Evolutionary conservation across 2,888 invertebrate species (phyloP).

Genomic region (Empis livida): DNA sequence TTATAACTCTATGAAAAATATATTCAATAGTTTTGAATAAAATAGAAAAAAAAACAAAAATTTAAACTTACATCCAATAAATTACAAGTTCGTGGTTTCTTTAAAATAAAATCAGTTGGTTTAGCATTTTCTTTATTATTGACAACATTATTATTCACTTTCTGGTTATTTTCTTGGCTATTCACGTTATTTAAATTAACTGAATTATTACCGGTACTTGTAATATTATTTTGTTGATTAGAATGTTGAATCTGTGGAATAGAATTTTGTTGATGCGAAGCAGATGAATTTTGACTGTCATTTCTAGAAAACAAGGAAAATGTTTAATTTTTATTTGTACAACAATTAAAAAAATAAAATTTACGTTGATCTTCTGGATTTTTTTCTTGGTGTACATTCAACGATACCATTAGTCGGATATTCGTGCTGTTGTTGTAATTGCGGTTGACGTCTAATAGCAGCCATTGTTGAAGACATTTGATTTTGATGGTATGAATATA

Average conservation of each 20-base stretch:
- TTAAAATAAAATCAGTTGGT: conserved; percentile 30
- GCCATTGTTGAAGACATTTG: not conserved
- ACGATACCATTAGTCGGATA: conserved; percentile 31
- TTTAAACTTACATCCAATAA: conserved; percentile 26
- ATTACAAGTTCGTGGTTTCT: conserved; percentile 30
- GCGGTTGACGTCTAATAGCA: conserved; percentile 1
- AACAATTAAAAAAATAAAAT: conserved; percentile 23
- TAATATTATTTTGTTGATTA: not conserved
- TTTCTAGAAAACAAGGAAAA: conserved; percentile 19
- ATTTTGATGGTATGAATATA: conserved; percentile 28
- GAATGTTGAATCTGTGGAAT: conserved; percentile 9
- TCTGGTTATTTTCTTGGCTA: conserved; percentile 7
- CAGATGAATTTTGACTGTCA: conserved; percentile 29
- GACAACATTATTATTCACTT: conserved; percentile 1
- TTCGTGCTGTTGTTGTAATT: conserved; percentile 8
- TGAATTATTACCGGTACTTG: not conserved
- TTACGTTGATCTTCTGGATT: conserved; percentile 81
- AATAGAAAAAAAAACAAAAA: not conserved
- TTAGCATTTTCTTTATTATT: conserved; percentile 33
- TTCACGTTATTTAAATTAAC: not conserved
- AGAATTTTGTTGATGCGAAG: conserved; percentile 18
- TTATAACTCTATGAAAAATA: conserved; percentile 44
- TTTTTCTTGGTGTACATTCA: conserved; percentile 65
- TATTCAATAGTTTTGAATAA: not conserved
- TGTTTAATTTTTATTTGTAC: too few relatives aligned